Evolutionary conservation across 2,113 vertebrate genomes (phyloP), one percentile per base, ranked within the genome.

Genomic region (Myocastor coypus): DNA sequence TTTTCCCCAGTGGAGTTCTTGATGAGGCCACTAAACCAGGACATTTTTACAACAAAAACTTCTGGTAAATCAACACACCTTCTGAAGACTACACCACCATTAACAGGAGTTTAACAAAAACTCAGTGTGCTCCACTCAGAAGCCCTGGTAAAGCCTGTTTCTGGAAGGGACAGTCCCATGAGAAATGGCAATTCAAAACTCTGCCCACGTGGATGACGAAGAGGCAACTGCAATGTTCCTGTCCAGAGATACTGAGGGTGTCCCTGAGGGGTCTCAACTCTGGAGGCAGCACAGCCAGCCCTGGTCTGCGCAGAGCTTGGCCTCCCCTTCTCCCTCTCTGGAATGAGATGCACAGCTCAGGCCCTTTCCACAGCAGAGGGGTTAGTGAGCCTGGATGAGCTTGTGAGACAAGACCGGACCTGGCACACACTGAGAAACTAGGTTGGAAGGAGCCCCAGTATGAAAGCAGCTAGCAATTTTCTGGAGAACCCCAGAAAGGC

Each of bases 1-100:
- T 83, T 97, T 87, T 50, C 63, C 94, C 91, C 83, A 85, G 96
- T 50, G 95, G 95, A 94, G 89, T 90, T 73, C 80, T 1, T 68
- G 90, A 92, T 59, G 81, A 82, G 34, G 73, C 78, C 69, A 93
- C 85, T 68, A 93, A 91, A 96, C 87, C 40, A 61, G 0, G 71
- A 68, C 87, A 68, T 84, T 50, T 88, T 96, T 97, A 89, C 86
- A 82, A 87, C 57, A 82, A 30, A 89, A 83, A 78, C 57, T 71
- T 40, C 37, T 63, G 30, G n/a, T 42, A 77, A 88, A 50, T 55
- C 94, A 89, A 32, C 46, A 10, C 28, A 88, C 46, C 80, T 96
- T 46, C 87, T 63, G 92, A 96, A 93, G 89, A 90, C 22, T 85
- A 84, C 86, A 28, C 77, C 85, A 95, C 22, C 57, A 78, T 88